phyloP scores from a whole-genome alignment of 2,888 invertebrate genomes.

The Dynastes hyllus region DNA sequence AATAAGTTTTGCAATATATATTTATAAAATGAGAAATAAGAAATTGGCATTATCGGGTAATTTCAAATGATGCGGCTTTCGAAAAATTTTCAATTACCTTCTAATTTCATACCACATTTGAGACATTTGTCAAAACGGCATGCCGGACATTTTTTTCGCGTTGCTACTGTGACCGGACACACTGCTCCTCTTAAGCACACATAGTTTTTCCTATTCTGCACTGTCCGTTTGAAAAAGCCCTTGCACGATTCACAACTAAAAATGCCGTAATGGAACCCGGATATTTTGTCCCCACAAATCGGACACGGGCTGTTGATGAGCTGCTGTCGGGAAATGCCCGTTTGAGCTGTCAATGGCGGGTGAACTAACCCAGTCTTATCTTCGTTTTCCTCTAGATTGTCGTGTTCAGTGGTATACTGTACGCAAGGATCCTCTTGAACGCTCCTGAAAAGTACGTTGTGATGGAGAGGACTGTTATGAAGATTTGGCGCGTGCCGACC shows the following conservation, averaged over 20 bases:
- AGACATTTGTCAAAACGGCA: constrained; percentile 97
- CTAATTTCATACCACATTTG: constrained; percentile 96
- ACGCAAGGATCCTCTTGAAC: constrained; percentile 68
- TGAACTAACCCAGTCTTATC: constrained; percentile 71
- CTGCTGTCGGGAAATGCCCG: constrained; percentile 91
- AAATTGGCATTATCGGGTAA: too few relatives aligned
- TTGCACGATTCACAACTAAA: constrained; percentile 99
- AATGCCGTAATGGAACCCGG: constrained; percentile 98
- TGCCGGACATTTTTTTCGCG: constrained; percentile 97
- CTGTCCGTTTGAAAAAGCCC: constrained; percentile 98
- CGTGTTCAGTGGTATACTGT: constrained; percentile 64
- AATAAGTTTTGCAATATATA: too few relatives aligned
- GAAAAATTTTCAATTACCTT: constrained; percentile 76
- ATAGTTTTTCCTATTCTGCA: constrained; percentile 98
- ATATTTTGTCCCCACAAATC: constrained; percentile 96
- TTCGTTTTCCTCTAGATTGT: constrained; percentile 71
- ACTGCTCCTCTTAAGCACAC: constrained; percentile 92
- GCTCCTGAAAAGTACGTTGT: constrained; percentile 73
- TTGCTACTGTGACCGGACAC: constrained; percentile 94
- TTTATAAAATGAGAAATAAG: too few relatives aligned
- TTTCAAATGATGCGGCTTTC: neutral
- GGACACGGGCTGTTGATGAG: constrained; percentile 94
- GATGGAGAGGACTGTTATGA: constrained; percentile 73
- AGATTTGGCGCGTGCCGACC: constrained; percentile 73
- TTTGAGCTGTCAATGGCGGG: constrained; percentile 75